Percentiles rank a stretch among this genome's conserved stretches.
Evolutionary conservation across 1,140 invertebrate species (phyloP).

Genomic region (Zaprionus davidi): DNA sequence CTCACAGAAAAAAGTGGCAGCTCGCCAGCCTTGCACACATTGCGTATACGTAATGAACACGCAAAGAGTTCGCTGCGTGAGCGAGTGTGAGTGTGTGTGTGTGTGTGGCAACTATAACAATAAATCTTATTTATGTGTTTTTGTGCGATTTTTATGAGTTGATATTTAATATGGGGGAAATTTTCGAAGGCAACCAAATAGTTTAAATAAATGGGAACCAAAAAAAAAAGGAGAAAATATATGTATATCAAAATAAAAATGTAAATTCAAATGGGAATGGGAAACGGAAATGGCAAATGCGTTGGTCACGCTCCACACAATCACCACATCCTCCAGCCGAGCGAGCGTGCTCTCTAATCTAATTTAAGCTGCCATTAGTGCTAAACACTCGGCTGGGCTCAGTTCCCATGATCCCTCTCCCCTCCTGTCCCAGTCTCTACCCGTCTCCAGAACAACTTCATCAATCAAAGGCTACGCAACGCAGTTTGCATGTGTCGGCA

Average conservation of each 20-base stretch:
- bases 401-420: neutral
- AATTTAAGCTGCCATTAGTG: slow-evolving; percentile 81
- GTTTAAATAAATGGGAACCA: slow-evolving; percentile 71
- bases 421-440: neutral
- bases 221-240: slow-evolving; percentile 24
- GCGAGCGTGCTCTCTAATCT: slow-evolving; percentile 58
- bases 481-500: slow-evolving; percentile 33
- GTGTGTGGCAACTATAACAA: slow-evolving; percentile 61
- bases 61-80: slow-evolving; percentile 21
- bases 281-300: slow-evolving; percentile 60
- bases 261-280: slow-evolving; percentile 59
- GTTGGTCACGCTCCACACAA: slow-evolving; percentile 62
- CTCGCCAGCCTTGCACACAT: slow-evolving; percentile 37
- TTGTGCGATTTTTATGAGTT: slow-evolving; percentile 80
- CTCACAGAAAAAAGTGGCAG: slow-evolving; percentile 44
- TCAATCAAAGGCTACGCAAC: slow-evolving; percentile 69
- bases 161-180: slow-evolving; percentile 63
- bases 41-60: slow-evolving; percentile 68
- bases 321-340: slow-evolving; percentile 5
- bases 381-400: slow-evolving; percentile 59
- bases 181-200: slow-evolving; percentile 47
- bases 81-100: slow-evolving; percentile 17
- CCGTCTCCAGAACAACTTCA: slow-evolving; percentile 50
- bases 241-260: slow-evolving; percentile 33
- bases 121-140: slow-evolving; percentile 80